Evolutionary conservation across 2,888 invertebrate species (phyloP).

Genomic region (Eledona agricola): DNA sequence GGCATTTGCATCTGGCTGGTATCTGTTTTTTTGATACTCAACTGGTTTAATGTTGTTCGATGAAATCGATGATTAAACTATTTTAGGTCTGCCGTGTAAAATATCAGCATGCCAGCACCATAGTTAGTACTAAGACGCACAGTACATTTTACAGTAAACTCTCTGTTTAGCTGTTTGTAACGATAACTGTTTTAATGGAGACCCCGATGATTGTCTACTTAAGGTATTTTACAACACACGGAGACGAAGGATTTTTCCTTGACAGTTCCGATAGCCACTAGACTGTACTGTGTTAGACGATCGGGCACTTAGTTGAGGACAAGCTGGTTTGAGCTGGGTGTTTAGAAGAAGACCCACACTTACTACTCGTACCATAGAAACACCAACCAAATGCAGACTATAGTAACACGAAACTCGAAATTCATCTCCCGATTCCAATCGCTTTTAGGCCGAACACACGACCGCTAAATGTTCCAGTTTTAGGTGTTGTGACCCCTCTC

Average conservation of each 20-base stretch:
- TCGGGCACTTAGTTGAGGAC: slow-evolving; percentile 44
- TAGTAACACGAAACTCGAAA: slow-evolving; percentile 33
- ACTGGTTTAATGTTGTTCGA: slow-evolving; percentile 44
- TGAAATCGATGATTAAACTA: slow-evolving; percentile 41
- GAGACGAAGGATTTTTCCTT: slow-evolving; percentile 43
- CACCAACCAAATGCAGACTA: slow-evolving; percentile 45
- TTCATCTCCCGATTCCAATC: slow-evolving; percentile 21
- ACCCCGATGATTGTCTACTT: slow-evolving; percentile 51
- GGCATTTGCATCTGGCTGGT: slow-evolving; percentile 63
- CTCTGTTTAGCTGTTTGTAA: slow-evolving; percentile 52
- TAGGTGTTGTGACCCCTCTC: slow-evolving; percentile 48
- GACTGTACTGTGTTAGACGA: slow-evolving; percentile 55
- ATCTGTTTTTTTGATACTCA: slow-evolving; percentile 55
- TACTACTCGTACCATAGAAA: no score
- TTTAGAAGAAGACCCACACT: slow-evolving; percentile 50
- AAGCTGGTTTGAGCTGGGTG: slow-evolving; percentile 66
- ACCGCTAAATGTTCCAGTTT: slow-evolving; percentile 38
- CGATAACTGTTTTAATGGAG: slow-evolving; percentile 48
- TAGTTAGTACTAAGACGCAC: slow-evolving; percentile 61
- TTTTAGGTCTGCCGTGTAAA: slow-evolving; percentile 45
- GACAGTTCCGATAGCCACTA: slow-evolving; percentile 29
- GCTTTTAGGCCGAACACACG: slow-evolving; percentile 35
- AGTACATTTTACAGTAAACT: slow-evolving; percentile 53
- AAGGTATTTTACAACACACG: slow-evolving; percentile 54
- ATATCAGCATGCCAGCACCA: slow-evolving; percentile 61